phyloP scores from a whole-genome alignment of 2,113 vertebrate species.

The Asarcornis scutulata region DNA sequence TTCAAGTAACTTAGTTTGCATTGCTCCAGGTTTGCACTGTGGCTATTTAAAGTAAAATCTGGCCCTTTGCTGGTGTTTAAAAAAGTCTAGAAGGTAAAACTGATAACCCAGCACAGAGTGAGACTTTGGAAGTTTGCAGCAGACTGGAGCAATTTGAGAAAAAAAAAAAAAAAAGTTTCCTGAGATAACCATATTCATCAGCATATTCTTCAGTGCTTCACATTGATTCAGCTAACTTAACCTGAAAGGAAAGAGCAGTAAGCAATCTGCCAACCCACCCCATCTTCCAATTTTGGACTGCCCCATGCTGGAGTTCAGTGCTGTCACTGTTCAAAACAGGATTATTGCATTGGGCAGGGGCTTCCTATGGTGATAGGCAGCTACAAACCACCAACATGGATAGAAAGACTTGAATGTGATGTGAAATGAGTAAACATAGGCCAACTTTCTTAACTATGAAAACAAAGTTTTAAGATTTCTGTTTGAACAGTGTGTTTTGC shows the following conservation, averaged over 20 bases:
- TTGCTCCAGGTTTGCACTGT: neutral
- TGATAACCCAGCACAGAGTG: neutral
- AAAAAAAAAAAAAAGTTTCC: neutral
- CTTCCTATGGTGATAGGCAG: neutral
- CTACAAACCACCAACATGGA: rapidly evolving
- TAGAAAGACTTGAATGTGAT: neutral
- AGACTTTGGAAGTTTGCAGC: neutral
- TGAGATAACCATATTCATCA: neutral
- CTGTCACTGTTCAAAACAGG: neutral
- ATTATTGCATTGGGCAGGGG: neutral
- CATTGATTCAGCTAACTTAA: neutral
- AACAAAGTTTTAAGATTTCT: neutral
- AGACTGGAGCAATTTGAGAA: neutral
- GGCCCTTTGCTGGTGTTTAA: neutral
- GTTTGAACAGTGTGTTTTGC: neutral
- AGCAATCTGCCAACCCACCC: neutral
- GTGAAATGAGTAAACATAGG: neutral
- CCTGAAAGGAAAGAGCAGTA: neutral
- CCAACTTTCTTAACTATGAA: neutral
- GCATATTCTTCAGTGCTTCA: neutral
- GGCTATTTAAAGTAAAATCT: neutral
- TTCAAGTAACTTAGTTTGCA: neutral
- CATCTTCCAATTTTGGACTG: neutral
- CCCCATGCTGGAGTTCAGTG: neutral
- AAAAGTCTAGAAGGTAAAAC: neutral